Evolutionary conservation across 2,797 vertebrate genomes (phyloP), one percentile per base, ranked within the genome.

Genomic region (Enteromius unitaeniatus): DNA sequence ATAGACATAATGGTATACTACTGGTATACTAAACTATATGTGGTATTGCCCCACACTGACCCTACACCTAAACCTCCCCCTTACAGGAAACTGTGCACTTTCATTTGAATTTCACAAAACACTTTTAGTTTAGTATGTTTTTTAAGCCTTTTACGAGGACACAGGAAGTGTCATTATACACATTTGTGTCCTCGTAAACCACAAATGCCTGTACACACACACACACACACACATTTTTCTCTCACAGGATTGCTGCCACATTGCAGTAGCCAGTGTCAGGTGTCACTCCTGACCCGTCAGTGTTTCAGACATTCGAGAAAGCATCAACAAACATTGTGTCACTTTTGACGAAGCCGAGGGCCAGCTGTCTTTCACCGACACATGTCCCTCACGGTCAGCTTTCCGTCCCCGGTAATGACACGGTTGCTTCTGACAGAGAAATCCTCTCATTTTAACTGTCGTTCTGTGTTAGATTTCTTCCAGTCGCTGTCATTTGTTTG

Each of bases 231-330:
- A 64, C 34, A 34, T 23, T 62, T 89, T 75, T 81, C 42, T 80
- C 21, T 76, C 78, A 78, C 64, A 62, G 72, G 65, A 79, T 62
- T 72, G 13, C 28, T 21, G 8, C 42, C 19, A 60, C 65, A 51
- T 75, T 73, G 68, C 74, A 40, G 70, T 23, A 42, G 21, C 76
- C 45, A 79, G 80, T 69, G 73, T 85, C 78, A 84, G 69, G 28
- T 55, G 80, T 85, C 80, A 53, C 19, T 79, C 47, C 62, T 60
- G 34, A 84, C 69, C 69, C 53, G 73, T 77, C 64, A 73, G 77
- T 23, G 45, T 28, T 40, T 73, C 70, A 79, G 85, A 83, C 67
- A 73, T 86, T 84, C 53, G 34, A 58, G 83, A 84, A 62, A 75
- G 65, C 51, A 83, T 86, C 76, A 70, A 72, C 28, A 84, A 83